A percentile compares a stretch with the other conserved stretches of the same genome.
phyloP scores from a whole-genome alignment of 2,888 invertebrate genomes.

The Drosophila merina region DNA sequence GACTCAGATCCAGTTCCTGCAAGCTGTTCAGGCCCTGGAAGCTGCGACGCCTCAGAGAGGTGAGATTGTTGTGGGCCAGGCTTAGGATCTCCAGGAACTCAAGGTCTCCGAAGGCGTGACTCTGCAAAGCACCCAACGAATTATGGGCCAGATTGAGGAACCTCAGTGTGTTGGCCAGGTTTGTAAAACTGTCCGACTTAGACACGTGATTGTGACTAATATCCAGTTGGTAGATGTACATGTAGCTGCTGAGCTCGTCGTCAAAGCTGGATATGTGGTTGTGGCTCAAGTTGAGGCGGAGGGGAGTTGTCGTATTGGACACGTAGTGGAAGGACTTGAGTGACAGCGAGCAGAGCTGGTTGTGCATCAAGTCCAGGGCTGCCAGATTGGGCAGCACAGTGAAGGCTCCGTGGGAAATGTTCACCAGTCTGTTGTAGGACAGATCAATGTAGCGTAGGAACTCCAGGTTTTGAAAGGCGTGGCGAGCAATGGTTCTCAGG shows the following conservation, averaged over 20 bases:
- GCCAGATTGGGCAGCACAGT: slow-evolving; percentile 90
- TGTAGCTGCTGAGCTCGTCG: slow-evolving; percentile 82
- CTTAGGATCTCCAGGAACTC: slow-evolving; percentile 89
- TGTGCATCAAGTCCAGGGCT: slow-evolving; percentile 92
- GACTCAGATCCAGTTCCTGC: slow-evolving; percentile 91
- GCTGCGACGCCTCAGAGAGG: slow-evolving; percentile 89
- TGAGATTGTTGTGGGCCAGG: slow-evolving; percentile 90
- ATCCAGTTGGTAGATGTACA: slow-evolving; percentile 89
- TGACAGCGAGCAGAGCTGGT: slow-evolving; percentile 89
- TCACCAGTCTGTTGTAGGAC: slow-evolving; percentile 91
- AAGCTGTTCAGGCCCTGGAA: slow-evolving; percentile 90
- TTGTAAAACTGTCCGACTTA: slow-evolving; percentile 88
- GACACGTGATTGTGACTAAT: slow-evolving; percentile 88
- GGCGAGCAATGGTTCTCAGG: slow-evolving; percentile 88
- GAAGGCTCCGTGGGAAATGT: slow-evolving; percentile 90
- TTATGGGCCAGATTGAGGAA: slow-evolving; percentile 91
- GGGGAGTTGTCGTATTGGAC: slow-evolving; percentile 87
- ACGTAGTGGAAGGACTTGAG: slow-evolving; percentile 89
- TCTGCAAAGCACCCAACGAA: slow-evolving; percentile 88
- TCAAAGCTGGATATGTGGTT: slow-evolving; percentile 85
- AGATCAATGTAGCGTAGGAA: slow-evolving; percentile 92
- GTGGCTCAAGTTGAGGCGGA: slow-evolving; percentile 91
- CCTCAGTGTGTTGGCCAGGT: slow-evolving; percentile 87
- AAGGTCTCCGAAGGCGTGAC: slow-evolving; percentile 90
- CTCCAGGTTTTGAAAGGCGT: slow-evolving; percentile 91